Evolutionary conservation across 2,888 invertebrate species (phyloP).

Genomic region (Psylliodes chrysocephalus): DNA sequence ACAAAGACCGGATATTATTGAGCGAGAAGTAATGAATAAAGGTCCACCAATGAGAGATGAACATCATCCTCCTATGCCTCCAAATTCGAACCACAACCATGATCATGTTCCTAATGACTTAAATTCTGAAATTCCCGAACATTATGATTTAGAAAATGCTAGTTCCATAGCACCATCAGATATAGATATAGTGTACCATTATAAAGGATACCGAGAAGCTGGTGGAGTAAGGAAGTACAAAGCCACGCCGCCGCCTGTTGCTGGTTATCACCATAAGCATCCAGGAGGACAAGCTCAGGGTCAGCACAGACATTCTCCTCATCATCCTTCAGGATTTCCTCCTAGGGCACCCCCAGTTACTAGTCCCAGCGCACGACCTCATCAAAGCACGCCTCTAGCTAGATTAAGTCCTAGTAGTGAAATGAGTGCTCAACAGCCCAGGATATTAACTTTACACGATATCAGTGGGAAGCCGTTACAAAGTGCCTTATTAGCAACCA

Average conservation of each 20-base stretch:
- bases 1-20: constrained; percentile 93
- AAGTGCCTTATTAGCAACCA: constrained; percentile 87
- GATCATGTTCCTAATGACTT: constrained; percentile 78
- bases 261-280: constrained; percentile 83
- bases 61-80: constrained; percentile 83
- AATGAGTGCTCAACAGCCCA: constrained; percentile 88
- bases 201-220: constrained; percentile 88
- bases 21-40: constrained; percentile 87
- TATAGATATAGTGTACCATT: constrained; percentile 96
- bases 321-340: constrained; percentile 80
- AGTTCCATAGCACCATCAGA: constrained; percentile 98
- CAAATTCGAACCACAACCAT: constrained; percentile 76
- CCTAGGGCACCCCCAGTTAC: constrained; percentile 73
- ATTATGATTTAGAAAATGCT: constrained; percentile 96
- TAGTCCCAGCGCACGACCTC: constrained; percentile 72
- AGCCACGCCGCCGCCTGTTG: constrained; percentile 83
- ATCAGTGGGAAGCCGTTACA: constrained; percentile 93
- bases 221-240: constrained; percentile 88
- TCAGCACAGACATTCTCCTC: constrained; percentile 82
- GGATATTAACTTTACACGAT: constrained; percentile 92
- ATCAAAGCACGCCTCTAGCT: constrained; percentile 91
- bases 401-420: constrained; percentile 92
- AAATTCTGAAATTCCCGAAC: constrained; percentile 85
- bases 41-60: constrained; percentile 83
- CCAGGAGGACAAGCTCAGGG: constrained; percentile 71